Evolutionary conservation across 2,113 vertebrate genomes (phyloP).

Genomic region (Odobenus rosmarus): DNA sequence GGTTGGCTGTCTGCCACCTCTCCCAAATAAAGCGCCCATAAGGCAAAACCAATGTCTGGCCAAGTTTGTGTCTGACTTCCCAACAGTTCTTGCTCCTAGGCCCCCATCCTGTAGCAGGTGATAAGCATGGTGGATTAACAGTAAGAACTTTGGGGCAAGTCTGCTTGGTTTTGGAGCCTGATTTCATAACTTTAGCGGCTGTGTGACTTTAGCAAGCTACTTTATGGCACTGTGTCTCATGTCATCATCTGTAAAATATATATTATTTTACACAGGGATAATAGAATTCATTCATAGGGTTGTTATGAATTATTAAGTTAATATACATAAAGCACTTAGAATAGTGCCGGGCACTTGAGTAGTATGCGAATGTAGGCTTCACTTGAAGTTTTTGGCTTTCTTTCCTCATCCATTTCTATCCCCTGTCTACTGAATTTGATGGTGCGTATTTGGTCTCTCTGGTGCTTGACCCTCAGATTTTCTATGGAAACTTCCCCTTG

Average conservation of each 20-base stretch:
- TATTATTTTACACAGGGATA: neutral
- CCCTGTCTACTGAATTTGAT: neutral
- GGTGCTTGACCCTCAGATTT: neutral
- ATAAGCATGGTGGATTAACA: neutral
- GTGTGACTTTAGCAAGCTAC: neutral
- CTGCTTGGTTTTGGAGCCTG: neutral
- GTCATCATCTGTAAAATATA: neutral
- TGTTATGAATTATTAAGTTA: neutral
- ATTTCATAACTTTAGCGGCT: neutral
- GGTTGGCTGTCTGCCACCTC: neutral
- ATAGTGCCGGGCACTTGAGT: neutral
- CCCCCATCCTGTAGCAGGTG: neutral
- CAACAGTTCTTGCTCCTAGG: neutral
- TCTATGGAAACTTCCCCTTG: neutral
- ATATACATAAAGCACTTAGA: neutral
- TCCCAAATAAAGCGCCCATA: neutral
- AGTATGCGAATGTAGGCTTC: neutral
- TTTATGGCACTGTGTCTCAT: neutral
- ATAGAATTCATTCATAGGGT: neutral
- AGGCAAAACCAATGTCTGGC: neutral
- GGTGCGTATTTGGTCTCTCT: neutral
- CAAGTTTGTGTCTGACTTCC: neutral
- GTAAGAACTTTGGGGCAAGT: neutral
- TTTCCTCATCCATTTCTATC: neutral
- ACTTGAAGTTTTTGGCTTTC: neutral